Conservation (phyloP, 2,113 vertebrate genomes). For the Crotalus viridis region DNA sequence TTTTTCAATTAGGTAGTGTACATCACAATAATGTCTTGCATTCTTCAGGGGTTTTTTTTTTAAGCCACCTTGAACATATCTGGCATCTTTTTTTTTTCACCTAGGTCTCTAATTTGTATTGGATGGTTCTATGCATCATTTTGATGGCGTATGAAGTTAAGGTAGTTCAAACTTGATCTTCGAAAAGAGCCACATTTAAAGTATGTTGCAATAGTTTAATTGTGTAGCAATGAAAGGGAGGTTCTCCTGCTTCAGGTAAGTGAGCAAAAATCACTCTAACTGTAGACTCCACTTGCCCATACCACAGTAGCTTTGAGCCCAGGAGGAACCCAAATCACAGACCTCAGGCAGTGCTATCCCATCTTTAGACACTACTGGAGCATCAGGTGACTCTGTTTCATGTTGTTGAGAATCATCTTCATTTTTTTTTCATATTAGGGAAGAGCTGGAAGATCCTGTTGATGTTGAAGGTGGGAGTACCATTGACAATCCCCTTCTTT, state of each 20-base stretch:
- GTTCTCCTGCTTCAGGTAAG: not conserved
- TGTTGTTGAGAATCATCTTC: not conserved
- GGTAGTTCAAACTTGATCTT: not conserved
- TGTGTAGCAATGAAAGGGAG: not conserved
- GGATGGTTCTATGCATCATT: not conserved
- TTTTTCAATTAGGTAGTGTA: not conserved
- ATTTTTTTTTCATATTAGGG: not conserved
- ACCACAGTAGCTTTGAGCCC: not conserved
- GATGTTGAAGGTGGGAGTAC: not conserved
- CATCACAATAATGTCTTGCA: not conserved
- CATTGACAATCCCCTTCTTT: not conserved
- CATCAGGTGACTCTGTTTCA: not conserved
- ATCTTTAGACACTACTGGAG: not conserved
- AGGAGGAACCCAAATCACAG: not conserved
- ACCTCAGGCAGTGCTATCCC: not conserved
- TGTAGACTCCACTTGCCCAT: not conserved
- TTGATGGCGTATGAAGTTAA: not conserved
- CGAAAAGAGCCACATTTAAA: not conserved
- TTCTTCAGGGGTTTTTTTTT: not conserved
- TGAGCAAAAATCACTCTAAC: not conserved
- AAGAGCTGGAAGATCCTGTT: not conserved
- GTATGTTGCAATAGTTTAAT: not conserved
- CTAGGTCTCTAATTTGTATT: not conserved
- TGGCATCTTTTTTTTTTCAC: not conserved
- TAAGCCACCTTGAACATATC: not conserved